A percentile compares a stretch with the other conserved stretches of the same genome.
Conservation (phyloP, 1,140 invertebrate genomes). For the Lordiphosa collinella region DNA sequence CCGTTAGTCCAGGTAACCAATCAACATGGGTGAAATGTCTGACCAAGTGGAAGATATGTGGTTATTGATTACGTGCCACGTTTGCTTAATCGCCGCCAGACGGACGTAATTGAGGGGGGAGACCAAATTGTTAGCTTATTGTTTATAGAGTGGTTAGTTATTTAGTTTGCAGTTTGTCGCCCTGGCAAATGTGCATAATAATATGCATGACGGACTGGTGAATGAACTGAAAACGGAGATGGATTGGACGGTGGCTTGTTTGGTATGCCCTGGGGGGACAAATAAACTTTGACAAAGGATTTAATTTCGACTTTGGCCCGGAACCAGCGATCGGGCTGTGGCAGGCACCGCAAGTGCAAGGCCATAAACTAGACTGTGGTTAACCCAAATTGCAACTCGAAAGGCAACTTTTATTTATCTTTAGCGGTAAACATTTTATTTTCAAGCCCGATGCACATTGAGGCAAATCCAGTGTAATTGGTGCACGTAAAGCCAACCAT, state of each 20-base stretch:
- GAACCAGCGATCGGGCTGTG: conserved; percentile 21
- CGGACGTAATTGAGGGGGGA: background rate
- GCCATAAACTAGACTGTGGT: conserved; percentile 36
- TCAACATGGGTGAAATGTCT: conserved; percentile 57
- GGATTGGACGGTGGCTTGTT: conserved; percentile 1
- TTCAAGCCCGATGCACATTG: conserved; percentile 62
- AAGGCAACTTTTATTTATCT: conserved; percentile 54
- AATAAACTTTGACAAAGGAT: conserved; percentile 47
- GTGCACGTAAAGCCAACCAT: conserved; percentile 55
- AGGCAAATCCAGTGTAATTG: conserved; percentile 53
- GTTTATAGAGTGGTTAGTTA: conserved; percentile 44
- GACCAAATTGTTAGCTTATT: conserved; percentile 42
- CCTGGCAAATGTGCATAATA: conserved; percentile 56
- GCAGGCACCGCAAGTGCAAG: conserved; percentile 5
- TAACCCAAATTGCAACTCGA: conserved; percentile 61
- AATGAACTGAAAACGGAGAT: conserved; percentile 51
- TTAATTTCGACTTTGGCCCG: conserved; percentile 13
- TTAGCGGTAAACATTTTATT: conserved; percentile 49
- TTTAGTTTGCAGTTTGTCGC: conserved; percentile 49
- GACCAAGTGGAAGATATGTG: conserved; percentile 20
- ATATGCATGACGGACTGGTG: conserved; percentile 47
- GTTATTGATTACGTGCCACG: conserved; percentile 69
- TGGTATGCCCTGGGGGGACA: background rate
- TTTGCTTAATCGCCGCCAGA: conserved; percentile 44
- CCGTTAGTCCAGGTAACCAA: conserved; percentile 55